Evolutionary conservation across 2,888 invertebrate species (phyloP), one percentile per base, ranked within the genome.

Genomic region (Sesamia inferens): DNA sequence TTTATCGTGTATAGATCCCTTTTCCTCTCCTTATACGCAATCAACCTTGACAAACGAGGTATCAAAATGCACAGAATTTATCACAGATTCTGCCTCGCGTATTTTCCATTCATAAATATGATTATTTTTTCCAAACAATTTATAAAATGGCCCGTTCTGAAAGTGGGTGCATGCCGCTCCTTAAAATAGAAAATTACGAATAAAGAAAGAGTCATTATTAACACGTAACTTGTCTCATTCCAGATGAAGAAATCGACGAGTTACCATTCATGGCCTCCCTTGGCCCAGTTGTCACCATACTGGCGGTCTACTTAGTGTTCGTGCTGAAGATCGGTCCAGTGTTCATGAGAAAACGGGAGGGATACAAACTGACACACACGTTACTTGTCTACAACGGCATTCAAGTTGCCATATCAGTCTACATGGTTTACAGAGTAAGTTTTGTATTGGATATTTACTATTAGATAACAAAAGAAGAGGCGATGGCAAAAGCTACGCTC

Each of bases 361-460:
- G 99, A 0, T 98, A 98, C 90, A 97, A 98, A 87, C 95, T 99
- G 55, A 97, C 97, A 84, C 96, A 97, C 76, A 93, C 98, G 0
- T 96, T 99, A 79, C 95, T 99, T 69, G 90, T 97, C 0, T 99
- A 99, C 92, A 99, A 99, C 91, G 98, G 98, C 42, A 96, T 97
- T 74, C 99, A 99, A 97, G 99, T 99, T n/a, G 92, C 97, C 57
- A 97, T 98, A 89, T 99, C 99, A 79, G 94, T 97, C 6, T 98
- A 97, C 90, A 98, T 99, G 97, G 97, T 99, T 76, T 97, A 97
- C 89, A 98, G 98, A 97, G 99, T 98, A 93, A 96, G 96, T 91
- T 0, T 48, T 5, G 2, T 11, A 57, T 13, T 14, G 2, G 55
- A 19, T 31, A 54, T 58, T 24, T 57, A 24, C 39, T 39, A 7